Base-by-base conservation (phyloP, 1,140 invertebrate genomes). In the Calosoma granatense region DNA sequence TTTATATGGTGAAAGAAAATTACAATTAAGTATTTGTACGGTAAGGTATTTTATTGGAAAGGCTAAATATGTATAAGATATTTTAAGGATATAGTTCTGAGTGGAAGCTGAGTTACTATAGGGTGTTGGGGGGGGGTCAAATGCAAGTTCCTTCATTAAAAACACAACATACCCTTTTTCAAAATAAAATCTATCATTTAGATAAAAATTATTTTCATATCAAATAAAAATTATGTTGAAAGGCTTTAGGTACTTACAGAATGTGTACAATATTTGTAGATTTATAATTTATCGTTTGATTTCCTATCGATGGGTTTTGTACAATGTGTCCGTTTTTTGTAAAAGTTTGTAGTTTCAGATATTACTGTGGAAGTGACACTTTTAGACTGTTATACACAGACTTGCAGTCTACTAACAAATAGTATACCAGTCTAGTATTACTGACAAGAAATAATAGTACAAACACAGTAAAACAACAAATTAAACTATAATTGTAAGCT, bases 161-260 rank as follows among this genome's bases (percentile, higher is more conserved):
- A n/a, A n/a, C n/a, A n/a, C n/a, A n/a, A n/a, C n/a, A n/a, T n/a
- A n/a, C n/a, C n/a, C n/a, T n/a, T n/a, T n/a, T n/a, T n/a, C n/a
- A n/a, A n/a, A n/a, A n/a, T n/a, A n/a, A n/a, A n/a, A n/a, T n/a
- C n/a, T n/a, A n/a, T n/a, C n/a, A n/a, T n/a, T n/a, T n/a, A n/a
- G 41, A 47, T 47, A 47, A 11, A 47, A 47, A 47, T 47, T 47
- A 47, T 47, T 47, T 47, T 47, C 41, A 47, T 47, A 47, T 47
- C 41, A 47, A 17, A 47, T 6, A 47, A 47, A 30, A 47, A 47
- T 47, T 47, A 47, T 47, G 41, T 47, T 47, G 41, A 47, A n/a
- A 14, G 41, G 41, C 41, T 47, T 47, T 47, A 47, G 17, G 6
- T 11, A 47, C n/a, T n/a, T n/a, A n/a, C n/a, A n/a, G 17, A 4